A percentile compares a stretch with the other conserved stretches of the same genome.
phyloP scores from a whole-genome alignment of 2,113 vertebrate species.

The Cyanocitta stelleri region DNA sequence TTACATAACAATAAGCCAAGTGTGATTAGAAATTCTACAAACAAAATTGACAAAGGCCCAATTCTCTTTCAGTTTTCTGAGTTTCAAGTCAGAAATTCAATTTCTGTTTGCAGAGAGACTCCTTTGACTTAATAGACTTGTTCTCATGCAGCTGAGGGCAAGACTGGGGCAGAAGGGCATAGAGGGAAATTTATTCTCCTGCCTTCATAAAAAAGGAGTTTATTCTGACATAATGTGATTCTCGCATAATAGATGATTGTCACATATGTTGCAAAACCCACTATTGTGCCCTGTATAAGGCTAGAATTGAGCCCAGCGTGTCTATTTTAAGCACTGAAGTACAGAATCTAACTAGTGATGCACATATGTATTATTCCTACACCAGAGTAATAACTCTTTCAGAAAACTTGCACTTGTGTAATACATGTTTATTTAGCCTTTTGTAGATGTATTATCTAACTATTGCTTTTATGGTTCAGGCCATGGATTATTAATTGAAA shows the following conservation, averaged over 20 bases:
- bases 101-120: not conserved
- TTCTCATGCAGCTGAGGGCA: not conserved
- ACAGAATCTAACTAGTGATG: not conserved
- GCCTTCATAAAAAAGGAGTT: not conserved
- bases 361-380: not conserved
- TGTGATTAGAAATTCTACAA: not conserved
- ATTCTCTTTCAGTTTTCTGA: not conserved
- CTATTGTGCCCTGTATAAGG: not conserved
- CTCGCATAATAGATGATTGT: not conserved
- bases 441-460: slow-evolving; percentile 1
- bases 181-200: not conserved
- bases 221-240: not conserved
- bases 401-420: slow-evolving; percentile 5
- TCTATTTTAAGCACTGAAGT: slow-evolving; percentile 17
- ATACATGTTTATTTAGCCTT: slow-evolving; percentile 45
- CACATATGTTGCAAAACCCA: not conserved
- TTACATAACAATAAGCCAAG: not conserved
- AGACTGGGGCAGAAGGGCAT: not conserved
- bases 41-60: not conserved
- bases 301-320: not conserved
- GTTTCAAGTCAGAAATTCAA: not conserved
- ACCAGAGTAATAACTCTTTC: not conserved
- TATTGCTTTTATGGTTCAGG: slow-evolving; percentile 14
- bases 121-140: not conserved
- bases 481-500: slow-evolving; percentile 52